Conservation (phyloP, 1,140 invertebrate species). For the Bombus vancouverensis region DNA sequence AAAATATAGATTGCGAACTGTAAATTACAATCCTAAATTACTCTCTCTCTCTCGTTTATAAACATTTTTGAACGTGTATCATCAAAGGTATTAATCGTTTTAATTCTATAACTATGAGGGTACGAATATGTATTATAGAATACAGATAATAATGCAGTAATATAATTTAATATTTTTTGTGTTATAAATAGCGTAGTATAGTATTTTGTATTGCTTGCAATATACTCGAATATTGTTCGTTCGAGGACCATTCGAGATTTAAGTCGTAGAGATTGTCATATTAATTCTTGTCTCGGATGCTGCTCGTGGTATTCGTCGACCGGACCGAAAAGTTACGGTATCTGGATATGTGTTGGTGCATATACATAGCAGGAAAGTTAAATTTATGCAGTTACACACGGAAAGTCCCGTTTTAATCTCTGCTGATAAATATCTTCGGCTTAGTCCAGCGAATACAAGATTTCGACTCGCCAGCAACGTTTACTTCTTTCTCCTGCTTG, state of each 20-base stretch:
- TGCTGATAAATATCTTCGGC: slow-evolving; percentile 48
- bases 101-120: rapidly evolving
- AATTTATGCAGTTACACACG: slow-evolving; percentile 29
- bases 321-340: slow-evolving; percentile 60
- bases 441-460: background rate
- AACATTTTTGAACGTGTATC: background rate
- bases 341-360: slow-evolving; percentile 14
- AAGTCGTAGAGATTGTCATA: background rate
- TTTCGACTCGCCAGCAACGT: background rate
- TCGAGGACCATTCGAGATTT: background rate
- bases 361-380: slow-evolving; percentile 10
- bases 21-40: too few relatives aligned
- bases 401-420: slow-evolving; percentile 65
- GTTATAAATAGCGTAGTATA: background rate
- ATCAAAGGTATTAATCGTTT: background rate
- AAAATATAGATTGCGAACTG: background rate
- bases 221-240: background rate
- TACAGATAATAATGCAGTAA: background rate
- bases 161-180: too few relatives aligned
- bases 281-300: slow-evolving; percentile 16
- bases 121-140: background rate
- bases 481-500: background rate
- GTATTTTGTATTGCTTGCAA: background rate
- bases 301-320: slow-evolving; percentile 3
- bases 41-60: background rate